A percentile compares a stretch with the other conserved stretches of the same genome.
Conservation (phyloP, 2,888 invertebrate species). For the Hydrotaea diabolus region DNA sequence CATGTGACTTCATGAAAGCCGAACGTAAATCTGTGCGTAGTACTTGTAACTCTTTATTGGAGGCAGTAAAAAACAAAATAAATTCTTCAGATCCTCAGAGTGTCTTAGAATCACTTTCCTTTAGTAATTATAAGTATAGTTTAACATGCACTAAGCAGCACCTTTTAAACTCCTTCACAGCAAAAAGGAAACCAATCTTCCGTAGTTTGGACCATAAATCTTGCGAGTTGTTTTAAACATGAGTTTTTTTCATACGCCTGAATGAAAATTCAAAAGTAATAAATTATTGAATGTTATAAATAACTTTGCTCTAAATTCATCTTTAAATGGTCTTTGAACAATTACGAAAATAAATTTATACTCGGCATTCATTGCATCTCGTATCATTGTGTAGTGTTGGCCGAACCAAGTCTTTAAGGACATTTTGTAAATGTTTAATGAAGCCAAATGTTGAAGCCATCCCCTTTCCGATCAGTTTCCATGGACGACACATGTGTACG, state of each 20-base stretch:
- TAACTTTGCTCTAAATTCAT: neutral
- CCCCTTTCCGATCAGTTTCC: neutral
- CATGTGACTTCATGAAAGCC: neutral
- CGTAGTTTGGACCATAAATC: too few relatives aligned
- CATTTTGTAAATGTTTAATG: neutral
- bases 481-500: neutral
- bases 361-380: neutral
- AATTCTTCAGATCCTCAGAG: too few relatives aligned
- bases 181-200: too few relatives aligned
- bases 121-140: too few relatives aligned
- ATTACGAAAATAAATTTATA: neutral
- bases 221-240: neutral
- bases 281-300: neutral
- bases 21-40: too few relatives aligned
- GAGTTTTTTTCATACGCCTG: neutral
- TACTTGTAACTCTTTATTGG: too few relatives aligned
- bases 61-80: too few relatives aligned
- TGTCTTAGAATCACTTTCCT: too few relatives aligned
- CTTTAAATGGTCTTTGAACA: neutral
- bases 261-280: neutral
- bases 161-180: too few relatives aligned
- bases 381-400: neutral
- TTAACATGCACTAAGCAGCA: too few relatives aligned
- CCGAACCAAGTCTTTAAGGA: neutral
- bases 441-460: neutral